A percentile compares a stretch with the other conserved stretches of the same genome.
Evolutionary conservation across 1,140 invertebrate species (phyloP).

Genomic region (Ladona fulva): DNA sequence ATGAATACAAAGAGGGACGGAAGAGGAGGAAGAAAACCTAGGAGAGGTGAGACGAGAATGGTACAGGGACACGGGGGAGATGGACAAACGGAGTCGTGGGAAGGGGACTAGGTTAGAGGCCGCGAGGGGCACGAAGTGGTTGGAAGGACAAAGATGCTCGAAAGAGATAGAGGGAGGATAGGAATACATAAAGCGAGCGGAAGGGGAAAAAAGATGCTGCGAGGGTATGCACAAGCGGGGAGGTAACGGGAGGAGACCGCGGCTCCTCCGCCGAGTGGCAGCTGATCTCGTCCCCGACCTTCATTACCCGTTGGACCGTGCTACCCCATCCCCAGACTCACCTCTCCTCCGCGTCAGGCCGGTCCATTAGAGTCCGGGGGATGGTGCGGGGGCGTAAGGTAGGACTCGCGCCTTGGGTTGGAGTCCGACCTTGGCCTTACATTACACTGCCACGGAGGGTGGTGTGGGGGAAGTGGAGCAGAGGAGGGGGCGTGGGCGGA

Average conservation of each 20-base stretch:
- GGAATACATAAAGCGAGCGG: too few species aligned
- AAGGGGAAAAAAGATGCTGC: too few species aligned
- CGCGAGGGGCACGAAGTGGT: not conserved
- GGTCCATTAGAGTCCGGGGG: not conserved
- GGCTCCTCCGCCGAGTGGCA: too few species aligned
- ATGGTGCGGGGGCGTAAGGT: not conserved
- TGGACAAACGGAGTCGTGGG: not conserved
- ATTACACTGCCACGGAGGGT: not conserved
- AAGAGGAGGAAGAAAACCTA: too few species aligned
- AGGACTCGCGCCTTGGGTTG: not conserved
- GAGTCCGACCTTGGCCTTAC: not conserved
- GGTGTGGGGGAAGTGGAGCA: not conserved
- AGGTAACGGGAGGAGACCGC: too few species aligned
- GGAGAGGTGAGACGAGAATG: not conserved
- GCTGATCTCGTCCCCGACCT: not conserved
- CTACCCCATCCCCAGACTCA: not conserved
- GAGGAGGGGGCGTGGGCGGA: not conserved
- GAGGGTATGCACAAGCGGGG: not conserved
- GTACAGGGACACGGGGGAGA: not conserved
- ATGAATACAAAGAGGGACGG: too few species aligned
- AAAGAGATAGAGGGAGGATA: not conserved
- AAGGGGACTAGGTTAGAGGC: not conserved
- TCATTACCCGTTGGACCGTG: not conserved
- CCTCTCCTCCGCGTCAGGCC: not conserved
- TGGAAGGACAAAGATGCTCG: not conserved